Evolutionary conservation across 2,888 invertebrate species (phyloP).

Genomic region (Perizoma flavofasciatum): DNA sequence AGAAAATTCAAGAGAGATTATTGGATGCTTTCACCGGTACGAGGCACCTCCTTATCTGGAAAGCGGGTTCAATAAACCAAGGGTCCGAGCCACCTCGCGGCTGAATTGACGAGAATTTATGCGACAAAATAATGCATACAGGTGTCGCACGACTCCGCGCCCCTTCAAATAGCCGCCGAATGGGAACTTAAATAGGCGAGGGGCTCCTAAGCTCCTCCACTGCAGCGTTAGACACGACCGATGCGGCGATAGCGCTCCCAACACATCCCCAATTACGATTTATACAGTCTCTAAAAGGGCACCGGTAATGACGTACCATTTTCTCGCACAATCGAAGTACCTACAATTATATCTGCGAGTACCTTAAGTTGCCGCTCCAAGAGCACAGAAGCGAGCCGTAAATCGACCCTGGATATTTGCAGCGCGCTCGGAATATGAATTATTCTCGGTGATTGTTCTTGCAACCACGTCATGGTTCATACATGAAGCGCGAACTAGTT

Average conservation of each 20-base stretch:
- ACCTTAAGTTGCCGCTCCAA: slow-evolving; percentile 73
- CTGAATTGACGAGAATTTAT: slow-evolving; percentile 77
- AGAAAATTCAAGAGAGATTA: slow-evolving; percentile 64
- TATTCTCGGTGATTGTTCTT: slow-evolving; percentile 81
- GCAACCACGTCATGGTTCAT: slow-evolving; percentile 81
- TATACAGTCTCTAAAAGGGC: slow-evolving; percentile 76
- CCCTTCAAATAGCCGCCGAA: slow-evolving; percentile 72
- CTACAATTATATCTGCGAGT: slow-evolving; percentile 79
- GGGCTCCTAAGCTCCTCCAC: slow-evolving; percentile 63
- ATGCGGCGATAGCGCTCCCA: slow-evolving; percentile 64
- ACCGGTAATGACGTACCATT: slow-evolving; percentile 77
- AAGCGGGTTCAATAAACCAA: slow-evolving; percentile 76
- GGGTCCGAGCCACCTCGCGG: slow-evolving; percentile 59
- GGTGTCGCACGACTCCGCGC: slow-evolving; percentile 72
- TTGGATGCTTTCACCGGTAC: slow-evolving; percentile 64
- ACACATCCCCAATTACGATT: slow-evolving; percentile 77
- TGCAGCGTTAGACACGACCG: slow-evolving; percentile 72
- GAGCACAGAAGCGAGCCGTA: slow-evolving; percentile 71
- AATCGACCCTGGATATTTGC: slow-evolving; percentile 77
- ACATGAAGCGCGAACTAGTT: slow-evolving; percentile 83
- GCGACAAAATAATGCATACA: slow-evolving; percentile 80
- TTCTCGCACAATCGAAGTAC: slow-evolving; percentile 79
- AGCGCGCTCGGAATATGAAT: slow-evolving; percentile 83
- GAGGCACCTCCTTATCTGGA: slow-evolving; percentile 68
- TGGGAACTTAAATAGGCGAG: slow-evolving; percentile 72